phyloP scores from a whole-genome alignment of 2,797 vertebrate species.

The Menidia menidia region DNA sequence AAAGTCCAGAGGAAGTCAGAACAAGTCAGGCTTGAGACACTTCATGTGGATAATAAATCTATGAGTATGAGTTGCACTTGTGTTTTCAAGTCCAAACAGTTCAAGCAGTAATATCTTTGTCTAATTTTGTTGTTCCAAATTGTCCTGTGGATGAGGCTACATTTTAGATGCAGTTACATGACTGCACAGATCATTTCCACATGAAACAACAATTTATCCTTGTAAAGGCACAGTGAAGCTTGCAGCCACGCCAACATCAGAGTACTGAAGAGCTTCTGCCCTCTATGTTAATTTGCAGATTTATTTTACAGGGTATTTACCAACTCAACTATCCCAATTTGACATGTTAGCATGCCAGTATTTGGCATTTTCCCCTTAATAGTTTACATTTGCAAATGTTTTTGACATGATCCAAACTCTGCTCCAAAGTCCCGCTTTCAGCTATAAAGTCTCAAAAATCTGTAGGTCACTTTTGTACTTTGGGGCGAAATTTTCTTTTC shows the following conservation, averaged over 20 bases:
- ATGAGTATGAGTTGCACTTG: conserved; percentile 14
- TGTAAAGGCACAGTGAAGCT: neutral
- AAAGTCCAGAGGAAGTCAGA: conserved; percentile 42
- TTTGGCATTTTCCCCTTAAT: neutral
- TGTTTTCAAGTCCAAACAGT: conserved; percentile 3
- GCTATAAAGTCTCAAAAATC: neutral
- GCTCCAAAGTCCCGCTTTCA: neutral
- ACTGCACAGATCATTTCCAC: conserved; percentile 9
- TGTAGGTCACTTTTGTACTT: neutral
- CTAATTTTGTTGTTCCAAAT: conserved; percentile 12
- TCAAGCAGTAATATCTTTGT: conserved; percentile 4
- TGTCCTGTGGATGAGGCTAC: neutral
- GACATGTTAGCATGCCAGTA: neutral
- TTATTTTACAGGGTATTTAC: neutral
- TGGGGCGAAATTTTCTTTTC: no score
- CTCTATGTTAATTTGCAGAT: neutral
- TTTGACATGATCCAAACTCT: neutral
- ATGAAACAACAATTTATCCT: conserved; percentile 8
- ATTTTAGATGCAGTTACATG: neutral
- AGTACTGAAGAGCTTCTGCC: neutral
- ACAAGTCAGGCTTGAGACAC: conserved; percentile 38
- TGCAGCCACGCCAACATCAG: neutral
- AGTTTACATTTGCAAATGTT: neutral
- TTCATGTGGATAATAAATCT: conserved; percentile 22
- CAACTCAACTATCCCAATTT: neutral